Base-by-base conservation (phyloP, 2,888 invertebrate species). In the Psylliodes chrysocephalus region DNA sequence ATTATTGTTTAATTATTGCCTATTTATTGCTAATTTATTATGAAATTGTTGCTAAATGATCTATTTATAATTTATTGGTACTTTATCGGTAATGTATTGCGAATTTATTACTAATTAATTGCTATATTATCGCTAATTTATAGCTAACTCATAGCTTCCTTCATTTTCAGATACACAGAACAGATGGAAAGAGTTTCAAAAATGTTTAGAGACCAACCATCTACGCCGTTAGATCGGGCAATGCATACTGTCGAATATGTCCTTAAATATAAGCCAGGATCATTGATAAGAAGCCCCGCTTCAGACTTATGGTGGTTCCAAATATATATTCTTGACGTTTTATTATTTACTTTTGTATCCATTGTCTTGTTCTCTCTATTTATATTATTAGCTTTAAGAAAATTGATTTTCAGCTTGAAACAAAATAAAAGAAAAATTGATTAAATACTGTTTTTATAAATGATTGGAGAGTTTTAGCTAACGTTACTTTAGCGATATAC, bases 191-290 rank as follows among this genome's bases (percentile, higher is more conserved):
- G 12, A 56, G 12, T 46, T 8, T 56, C 56, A 1, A 12, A 35
- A 25, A 46, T 56, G 56, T 46, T 56, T 14, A 56, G 46, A 56
- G 56, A 56, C 18, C 33, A 44, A 46, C n/a, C 56, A 1, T 19
- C 30, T 1, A 17, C 33, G 10, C 56, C 56, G 6, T 19, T 56
- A 18, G 56, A 56, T 19, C 1, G 44, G 15, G 56, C 56, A 1
- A 18, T 56, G 0, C 33, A 56, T 19, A 15, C 28, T 7, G 12
- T 28, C 12, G 25, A 49, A 10, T 25, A 25, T 49, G 49, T 49
- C 7, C n/a, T 49, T 25, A 49, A 49, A 49, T 49, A 49, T 5
- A 44, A 19, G 17, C 44, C 44, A 19, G 44, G 44, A 14, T 6
- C 15, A 18, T 44, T 19, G 1, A 17, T 44, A 8, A 44, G 44